phyloP scores from a whole-genome alignment of 2,888 invertebrate genomes.

The Leucozona laternaria region DNA sequence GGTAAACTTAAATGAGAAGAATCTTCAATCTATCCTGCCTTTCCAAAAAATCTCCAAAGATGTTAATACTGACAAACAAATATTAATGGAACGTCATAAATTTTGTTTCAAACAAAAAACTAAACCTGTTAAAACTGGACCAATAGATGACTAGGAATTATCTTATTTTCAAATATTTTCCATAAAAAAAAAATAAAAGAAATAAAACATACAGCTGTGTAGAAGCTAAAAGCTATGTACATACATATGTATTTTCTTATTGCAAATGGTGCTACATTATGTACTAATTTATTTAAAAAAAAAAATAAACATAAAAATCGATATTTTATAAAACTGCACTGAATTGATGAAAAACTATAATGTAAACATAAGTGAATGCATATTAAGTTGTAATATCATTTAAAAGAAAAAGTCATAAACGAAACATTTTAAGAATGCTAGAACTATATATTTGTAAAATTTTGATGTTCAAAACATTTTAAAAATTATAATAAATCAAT shows the following conservation, averaged over 20 bases:
- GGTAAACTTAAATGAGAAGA: conserved; percentile 63
- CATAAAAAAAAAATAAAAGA: not conserved
- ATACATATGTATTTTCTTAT: conserved; percentile 38
- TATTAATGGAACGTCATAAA: not conserved
- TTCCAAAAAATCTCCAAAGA: conserved; percentile 44
- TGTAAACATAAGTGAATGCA: not conserved
- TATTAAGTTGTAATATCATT: conserved; percentile 31
- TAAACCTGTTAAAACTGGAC: conserved; percentile 64
- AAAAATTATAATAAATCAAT: conserved; percentile 42
- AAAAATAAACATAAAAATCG: conserved; percentile 6
- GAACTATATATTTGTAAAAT: conserved; percentile 66
- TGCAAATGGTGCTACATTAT: conserved; percentile 64
- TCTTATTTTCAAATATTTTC: conserved; percentile 4
- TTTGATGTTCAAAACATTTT: conserved; percentile 56
- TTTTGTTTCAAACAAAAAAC: not conserved
- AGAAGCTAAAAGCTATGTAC: conserved; percentile 28
- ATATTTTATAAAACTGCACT: conserved; percentile 44
- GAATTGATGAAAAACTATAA: conserved; percentile 19
- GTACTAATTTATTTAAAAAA: conserved; percentile 29
- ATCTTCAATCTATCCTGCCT: conserved; percentile 37
- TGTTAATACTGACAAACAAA: conserved; percentile 4
- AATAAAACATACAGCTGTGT: conserved; percentile 17
- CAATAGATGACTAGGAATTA: conserved; percentile 63
- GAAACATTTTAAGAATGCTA: conserved; percentile 34
- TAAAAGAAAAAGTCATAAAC: conserved; percentile 32